Conservation (phyloP, 2,888 invertebrate genomes). For the Dascillus cervinus region DNA sequence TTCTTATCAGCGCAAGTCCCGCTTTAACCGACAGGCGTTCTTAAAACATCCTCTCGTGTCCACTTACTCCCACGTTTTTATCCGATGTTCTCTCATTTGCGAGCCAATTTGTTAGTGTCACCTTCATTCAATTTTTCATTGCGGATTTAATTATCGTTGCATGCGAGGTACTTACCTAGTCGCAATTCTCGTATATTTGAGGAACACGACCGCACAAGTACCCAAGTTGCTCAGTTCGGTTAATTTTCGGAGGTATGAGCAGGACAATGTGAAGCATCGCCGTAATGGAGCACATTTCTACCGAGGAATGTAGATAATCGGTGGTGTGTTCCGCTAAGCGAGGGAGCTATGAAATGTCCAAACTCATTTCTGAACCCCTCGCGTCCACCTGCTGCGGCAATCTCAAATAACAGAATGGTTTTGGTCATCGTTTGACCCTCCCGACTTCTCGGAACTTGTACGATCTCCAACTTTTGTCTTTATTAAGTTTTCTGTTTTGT, state of each 20-base stretch:
- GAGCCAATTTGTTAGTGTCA: conserved; percentile 20
- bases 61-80: conserved; percentile 4
- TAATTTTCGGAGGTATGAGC: conserved; percentile 25
- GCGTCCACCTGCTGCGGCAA: conserved; percentile 26
- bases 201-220: conserved; percentile 23
- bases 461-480: conserved; percentile 10
- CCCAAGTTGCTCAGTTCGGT: conserved; percentile 26
- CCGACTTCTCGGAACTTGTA: conserved; percentile 7
- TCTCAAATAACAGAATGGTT: conserved; percentile 29
- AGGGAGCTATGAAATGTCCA: conserved; percentile 12
- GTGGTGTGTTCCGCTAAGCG: conserved; percentile 15
- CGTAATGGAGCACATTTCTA: conserved; percentile 34
- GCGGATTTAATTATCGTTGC: conserved; percentile 10
- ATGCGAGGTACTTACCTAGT: not conserved
- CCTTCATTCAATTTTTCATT: conserved; percentile 17
- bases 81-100: conserved; percentile 13
- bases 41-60: not conserved
- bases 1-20: not conserved
- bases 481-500: conserved; percentile 10
- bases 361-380: conserved; percentile 8
- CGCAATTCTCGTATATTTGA: conserved; percentile 2
- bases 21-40: not conserved
- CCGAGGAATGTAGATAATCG: conserved; percentile 39
- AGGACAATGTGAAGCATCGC: conserved; percentile 30
- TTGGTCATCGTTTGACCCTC: conserved; percentile 35